These are phyloP conservation scores for Brachionus koreanus DNA, from an alignment of 1,140 invertebrate genomes.

Conservation along the genomic window DNA sequence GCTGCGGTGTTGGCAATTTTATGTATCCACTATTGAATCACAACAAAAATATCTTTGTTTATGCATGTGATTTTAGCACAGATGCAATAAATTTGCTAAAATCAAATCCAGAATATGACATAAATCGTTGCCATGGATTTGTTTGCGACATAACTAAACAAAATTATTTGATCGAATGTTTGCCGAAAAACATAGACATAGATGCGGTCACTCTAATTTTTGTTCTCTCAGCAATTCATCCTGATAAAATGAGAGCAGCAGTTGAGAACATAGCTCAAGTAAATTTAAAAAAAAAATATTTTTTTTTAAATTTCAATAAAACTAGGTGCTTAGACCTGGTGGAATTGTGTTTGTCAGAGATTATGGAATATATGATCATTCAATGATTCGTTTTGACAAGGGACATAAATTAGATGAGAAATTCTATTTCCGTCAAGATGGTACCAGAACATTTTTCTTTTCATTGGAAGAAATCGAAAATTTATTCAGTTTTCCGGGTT, in stretches of 20 bases:
- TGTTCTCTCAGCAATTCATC: constrained; percentile 74
- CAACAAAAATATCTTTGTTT: constrained; percentile 68
- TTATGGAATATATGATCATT: constrained; percentile 58
- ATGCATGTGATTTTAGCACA: constrained; percentile 89
- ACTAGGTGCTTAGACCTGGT: constrained; percentile 58
- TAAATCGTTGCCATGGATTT: constrained; percentile 54
- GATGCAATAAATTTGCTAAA: constrained; percentile 82
- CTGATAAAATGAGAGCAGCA: constrained; percentile 70
- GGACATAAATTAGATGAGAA: constrained; percentile 69
- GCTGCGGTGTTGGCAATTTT: constrained; percentile 95
- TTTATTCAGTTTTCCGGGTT: background rate
- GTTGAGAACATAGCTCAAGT: constrained; percentile 67
- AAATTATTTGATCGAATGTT: constrained; percentile 44
- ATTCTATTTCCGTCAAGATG: constrained; percentile 59
- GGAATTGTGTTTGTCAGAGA: constrained; percentile 56
- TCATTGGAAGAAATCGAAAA: constrained; percentile 40
- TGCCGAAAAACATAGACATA: constrained; percentile 53
- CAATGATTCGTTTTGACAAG: constrained; percentile 67
- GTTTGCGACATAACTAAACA: constrained; percentile 65
- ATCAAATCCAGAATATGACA: constrained; percentile 44
- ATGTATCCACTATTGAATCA: constrained; percentile 85
- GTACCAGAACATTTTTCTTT: constrained; percentile 58
- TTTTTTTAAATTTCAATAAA: background rate
- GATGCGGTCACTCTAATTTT: constrained; percentile 72
- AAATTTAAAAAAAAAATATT: background rate